Conservation (phyloP, 92 coral and sea anemone species). For the Blastomussa wellsi region DNA sequence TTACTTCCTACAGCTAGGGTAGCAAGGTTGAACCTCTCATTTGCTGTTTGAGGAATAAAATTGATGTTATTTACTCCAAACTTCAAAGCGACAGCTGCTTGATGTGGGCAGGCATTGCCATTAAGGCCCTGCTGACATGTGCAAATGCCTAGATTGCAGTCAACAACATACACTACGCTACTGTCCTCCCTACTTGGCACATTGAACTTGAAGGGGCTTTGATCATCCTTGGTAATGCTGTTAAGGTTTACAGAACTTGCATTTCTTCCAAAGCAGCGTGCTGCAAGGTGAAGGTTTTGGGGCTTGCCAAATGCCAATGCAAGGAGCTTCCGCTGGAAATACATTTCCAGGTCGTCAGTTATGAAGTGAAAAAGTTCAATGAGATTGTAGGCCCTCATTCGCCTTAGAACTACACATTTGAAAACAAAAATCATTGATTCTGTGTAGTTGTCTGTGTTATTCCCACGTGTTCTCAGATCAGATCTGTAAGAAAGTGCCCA, state of each 20-base stretch:
- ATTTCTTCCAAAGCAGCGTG: slow-evolving; percentile 54
- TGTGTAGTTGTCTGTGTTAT: slow-evolving; percentile 69
- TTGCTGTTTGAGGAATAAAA: slow-evolving; percentile 53
- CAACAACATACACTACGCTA: slow-evolving; percentile 22
- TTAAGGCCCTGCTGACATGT: slow-evolving; percentile 48
- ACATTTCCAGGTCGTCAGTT: slow-evolving; percentile 56
- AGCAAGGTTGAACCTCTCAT: slow-evolving; percentile 52
- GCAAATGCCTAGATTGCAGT: slow-evolving; percentile 49
- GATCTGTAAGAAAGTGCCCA: slow-evolving; percentile 48
- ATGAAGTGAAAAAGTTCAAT: slow-evolving; percentile 52
- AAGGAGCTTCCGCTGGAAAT: slow-evolving; percentile 56
- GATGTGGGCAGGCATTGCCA: slow-evolving; percentile 59
- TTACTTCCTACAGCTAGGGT: slow-evolving; percentile 54
- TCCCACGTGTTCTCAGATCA: slow-evolving; percentile 58
- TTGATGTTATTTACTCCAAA: slow-evolving; percentile 40
- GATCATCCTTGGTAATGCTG: slow-evolving; percentile 26
- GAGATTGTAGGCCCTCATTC: slow-evolving; percentile 56
- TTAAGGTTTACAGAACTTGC: slow-evolving; percentile 39
- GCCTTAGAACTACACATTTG: slow-evolving; percentile 49
- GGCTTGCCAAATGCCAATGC: slow-evolving; percentile 51
- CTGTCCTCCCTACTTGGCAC: slow-evolving; percentile 47
- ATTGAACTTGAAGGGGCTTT: slow-evolving; percentile 37
- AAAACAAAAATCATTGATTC: slow-evolving; percentile 62
- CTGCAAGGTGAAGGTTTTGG: slow-evolving; percentile 46
- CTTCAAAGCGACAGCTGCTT: slow-evolving; percentile 63